Percentiles rank a stretch among this genome's conserved stretches.
These are phyloP conservation scores for Tyrophagus putrescentiae DNA, from an alignment of 1,140 invertebrate genomes.

Conservation along the genomic window DNA sequence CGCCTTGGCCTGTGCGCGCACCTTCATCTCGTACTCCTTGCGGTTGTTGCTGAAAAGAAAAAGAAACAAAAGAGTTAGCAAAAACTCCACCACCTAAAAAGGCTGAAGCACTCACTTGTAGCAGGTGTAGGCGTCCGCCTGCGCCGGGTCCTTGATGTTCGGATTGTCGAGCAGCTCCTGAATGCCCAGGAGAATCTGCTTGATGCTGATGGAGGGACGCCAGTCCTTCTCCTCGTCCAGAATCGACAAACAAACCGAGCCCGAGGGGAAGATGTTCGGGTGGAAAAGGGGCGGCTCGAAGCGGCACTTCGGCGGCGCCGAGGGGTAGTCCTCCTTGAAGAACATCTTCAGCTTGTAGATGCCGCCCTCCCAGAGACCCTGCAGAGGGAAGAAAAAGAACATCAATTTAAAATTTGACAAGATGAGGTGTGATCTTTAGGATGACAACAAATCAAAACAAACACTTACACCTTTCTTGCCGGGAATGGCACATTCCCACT, in stretches of 20 bases:
- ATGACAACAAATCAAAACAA: background rate
- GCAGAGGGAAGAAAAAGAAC: conserved; percentile 25
- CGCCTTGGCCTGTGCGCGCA: conserved; percentile 82
- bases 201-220: conserved; percentile 97
- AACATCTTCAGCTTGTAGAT: conserved; percentile 94
- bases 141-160: conserved; percentile 97
- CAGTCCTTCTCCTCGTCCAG: conserved; percentile 99
- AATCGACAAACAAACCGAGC: conserved; percentile 87
- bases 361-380: conserved; percentile 89
- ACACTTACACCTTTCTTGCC: conserved; percentile 75
- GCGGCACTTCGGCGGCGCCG: conserved; percentile 98
- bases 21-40: conserved; percentile 90
- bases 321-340: conserved; percentile 99
- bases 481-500: conserved; percentile 99
- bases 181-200: conserved; percentile 95
- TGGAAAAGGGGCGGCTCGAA: conserved; percentile 98
- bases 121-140: conserved; percentile 98
- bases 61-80: conserved; percentile 24
- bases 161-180: conserved; percentile 97
- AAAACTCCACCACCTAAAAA: conserved; percentile 32
- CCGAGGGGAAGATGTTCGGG: conserved; percentile 97
- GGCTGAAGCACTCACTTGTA: conserved; percentile 51
- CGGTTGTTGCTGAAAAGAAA: conserved; percentile 75
- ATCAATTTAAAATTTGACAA: conserved; percentile 1
- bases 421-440: background rate